phyloP scores from a whole-genome alignment of 2,113 vertebrate species.

The Psittacus erithacus region DNA sequence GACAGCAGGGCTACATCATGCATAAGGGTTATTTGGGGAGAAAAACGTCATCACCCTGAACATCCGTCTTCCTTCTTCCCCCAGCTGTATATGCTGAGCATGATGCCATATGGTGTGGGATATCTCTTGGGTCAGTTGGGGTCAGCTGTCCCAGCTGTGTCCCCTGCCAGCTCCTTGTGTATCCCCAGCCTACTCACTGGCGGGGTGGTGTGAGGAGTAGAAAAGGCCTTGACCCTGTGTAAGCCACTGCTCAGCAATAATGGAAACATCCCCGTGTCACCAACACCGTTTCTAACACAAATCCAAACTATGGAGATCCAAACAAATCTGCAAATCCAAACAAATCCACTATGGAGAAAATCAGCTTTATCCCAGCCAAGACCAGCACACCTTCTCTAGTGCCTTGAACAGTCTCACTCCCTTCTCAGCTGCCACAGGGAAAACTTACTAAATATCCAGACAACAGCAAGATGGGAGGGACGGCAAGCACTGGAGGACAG shows the following conservation, averaged over 20 bases:
- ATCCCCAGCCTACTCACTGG: background rate
- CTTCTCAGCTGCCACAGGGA: background rate
- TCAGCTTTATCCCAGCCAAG: background rate
- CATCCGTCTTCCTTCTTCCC: background rate
- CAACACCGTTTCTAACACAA: background rate
- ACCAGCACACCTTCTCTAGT: background rate
- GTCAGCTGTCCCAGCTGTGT: background rate
- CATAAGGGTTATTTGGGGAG: background rate
- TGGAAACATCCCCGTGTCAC: background rate
- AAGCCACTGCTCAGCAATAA: background rate
- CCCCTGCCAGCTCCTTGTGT: background rate
- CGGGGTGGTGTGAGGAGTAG: background rate
- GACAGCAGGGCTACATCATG: background rate
- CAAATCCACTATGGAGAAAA: background rate
- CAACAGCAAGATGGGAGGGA: background rate
- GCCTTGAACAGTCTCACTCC: background rate
- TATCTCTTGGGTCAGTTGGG: background rate
- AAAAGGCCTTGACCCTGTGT: background rate
- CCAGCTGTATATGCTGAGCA: background rate
- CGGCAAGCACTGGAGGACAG: fast-evolving
- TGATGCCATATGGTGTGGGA: background rate
- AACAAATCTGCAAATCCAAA: too few species aligned
- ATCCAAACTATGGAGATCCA: background rate
- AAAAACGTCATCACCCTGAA: background rate
- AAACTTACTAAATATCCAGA: background rate